These are phyloP conservation scores for Syrmaticus mikado DNA, from an alignment of 2,113 vertebrate genomes.

Conservation along the genomic window DNA sequence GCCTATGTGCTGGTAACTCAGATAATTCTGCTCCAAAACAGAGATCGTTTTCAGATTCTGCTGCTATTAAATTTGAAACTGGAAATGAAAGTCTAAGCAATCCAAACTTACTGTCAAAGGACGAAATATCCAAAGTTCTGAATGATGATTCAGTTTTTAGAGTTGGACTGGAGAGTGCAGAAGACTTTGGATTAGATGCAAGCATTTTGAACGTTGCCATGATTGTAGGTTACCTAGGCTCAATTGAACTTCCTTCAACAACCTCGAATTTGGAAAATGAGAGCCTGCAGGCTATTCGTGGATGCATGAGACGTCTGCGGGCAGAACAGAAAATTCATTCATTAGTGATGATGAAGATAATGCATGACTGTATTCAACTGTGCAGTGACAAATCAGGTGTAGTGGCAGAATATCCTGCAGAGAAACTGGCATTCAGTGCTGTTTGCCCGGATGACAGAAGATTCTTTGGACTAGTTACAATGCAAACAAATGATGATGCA, in stretches of 20 bases:
- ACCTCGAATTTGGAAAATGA: constrained; percentile 89
- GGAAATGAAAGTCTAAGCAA: constrained; percentile 66
- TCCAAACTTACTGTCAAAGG: constrained; percentile 81
- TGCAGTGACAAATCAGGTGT: constrained; percentile 86
- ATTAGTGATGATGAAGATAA: constrained; percentile 92
- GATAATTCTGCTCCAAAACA: constrained; percentile 81
- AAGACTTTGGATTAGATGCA: constrained; percentile 84
- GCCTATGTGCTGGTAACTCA: constrained; percentile 79
- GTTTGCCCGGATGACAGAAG: constrained; percentile 94
- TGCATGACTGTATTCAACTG: constrained; percentile 94
- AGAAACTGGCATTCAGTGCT: constrained; percentile 96
- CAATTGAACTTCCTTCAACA: constrained; percentile 93
- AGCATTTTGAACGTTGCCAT: constrained; percentile 95
- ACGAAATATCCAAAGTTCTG: constrained; percentile 82
- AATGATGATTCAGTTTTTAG: constrained; percentile 85
- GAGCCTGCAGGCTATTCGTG: constrained; percentile 95
- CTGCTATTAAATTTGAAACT: constrained; percentile 73
- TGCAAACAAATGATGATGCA: constrained; percentile 88
- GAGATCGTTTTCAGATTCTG: constrained; percentile 82
- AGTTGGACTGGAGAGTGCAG: constrained; percentile 75
- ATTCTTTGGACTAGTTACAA: constrained; percentile 96
- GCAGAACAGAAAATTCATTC: constrained; percentile 97
- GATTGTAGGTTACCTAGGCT: constrained; percentile 96
- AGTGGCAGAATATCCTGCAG: constrained; percentile 93
- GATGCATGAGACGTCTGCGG: constrained; percentile 94